These are phyloP conservation scores for Ectropis grisescens DNA, from an alignment of 1,140 invertebrate genomes.

Conservation along the genomic window DNA sequence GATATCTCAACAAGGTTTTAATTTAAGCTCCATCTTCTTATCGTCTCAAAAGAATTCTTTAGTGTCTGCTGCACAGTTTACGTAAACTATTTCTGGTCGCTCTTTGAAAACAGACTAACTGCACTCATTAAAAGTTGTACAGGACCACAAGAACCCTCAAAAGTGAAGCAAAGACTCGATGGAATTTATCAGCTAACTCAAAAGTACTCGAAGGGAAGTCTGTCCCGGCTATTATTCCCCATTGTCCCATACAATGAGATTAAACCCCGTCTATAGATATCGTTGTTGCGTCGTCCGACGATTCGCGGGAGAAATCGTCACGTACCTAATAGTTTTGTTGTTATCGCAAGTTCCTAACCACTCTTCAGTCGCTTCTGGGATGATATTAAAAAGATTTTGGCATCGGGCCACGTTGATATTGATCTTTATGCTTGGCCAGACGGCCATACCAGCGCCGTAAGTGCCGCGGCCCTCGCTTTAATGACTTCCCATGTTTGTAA, in stretches of 20 bases:
- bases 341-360: constrained; percentile 51
- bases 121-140: constrained; percentile 53
- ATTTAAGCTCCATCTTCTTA: too few relatives aligned
- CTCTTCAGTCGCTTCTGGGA: constrained; percentile 53
- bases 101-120: constrained; percentile 34
- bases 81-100: constrained; percentile 21
- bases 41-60: too few relatives aligned
- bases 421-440: constrained; percentile 65
- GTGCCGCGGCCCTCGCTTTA: constrained; percentile 58
- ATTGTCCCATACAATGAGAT: constrained; percentile 55
- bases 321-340: constrained; percentile 62
- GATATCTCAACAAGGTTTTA: too few relatives aligned
- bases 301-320: constrained; percentile 47
- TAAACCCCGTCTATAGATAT: constrained; percentile 48
- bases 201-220: constrained; percentile 41
- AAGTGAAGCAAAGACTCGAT: constrained; percentile 23
- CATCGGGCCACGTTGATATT: constrained; percentile 60
- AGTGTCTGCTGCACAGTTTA: constrained; percentile 15
- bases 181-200: constrained; percentile 40
- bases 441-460: constrained; percentile 55
- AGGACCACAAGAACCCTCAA: constrained; percentile 29
- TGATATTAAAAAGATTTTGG: constrained; percentile 69
- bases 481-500: constrained; percentile 65
- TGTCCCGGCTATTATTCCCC: constrained; percentile 41
- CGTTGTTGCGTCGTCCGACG: constrained; percentile 23